A percentile compares a stretch with the other conserved stretches of the same genome.
Conservation (phyloP, 2,888 invertebrate species). For the Prosopocoilus inquinatus region DNA sequence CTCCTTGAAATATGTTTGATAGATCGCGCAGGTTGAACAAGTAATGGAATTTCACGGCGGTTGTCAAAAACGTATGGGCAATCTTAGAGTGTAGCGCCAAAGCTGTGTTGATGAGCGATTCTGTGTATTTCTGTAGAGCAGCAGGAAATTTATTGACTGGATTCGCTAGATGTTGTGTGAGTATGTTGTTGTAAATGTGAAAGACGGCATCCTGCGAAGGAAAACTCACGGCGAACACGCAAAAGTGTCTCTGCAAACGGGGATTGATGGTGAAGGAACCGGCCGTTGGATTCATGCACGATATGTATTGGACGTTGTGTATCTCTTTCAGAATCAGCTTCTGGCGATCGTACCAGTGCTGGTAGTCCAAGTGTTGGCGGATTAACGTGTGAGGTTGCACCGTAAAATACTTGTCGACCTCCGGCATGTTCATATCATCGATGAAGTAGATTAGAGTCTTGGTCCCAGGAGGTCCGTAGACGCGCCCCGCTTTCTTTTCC, state of each 20-base stretch:
- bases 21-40: slow-evolving; percentile 89
- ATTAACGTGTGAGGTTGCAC: slow-evolving; percentile 94
- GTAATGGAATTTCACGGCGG: slow-evolving; percentile 94
- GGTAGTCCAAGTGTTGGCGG: slow-evolving; percentile 89
- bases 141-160: slow-evolving; percentile 66
- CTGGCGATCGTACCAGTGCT: slow-evolving; percentile 91
- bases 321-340: slow-evolving; percentile 88
- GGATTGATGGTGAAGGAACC: slow-evolving; percentile 94
- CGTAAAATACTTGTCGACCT: slow-evolving; percentile 91
- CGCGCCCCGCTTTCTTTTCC: slow-evolving; percentile 93
- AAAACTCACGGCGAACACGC: slow-evolving; percentile 84
- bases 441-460: slow-evolving; percentile 91
- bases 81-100: slow-evolving; percentile 76
- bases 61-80: slow-evolving; percentile 77
- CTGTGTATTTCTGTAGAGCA: slow-evolving; percentile 59
- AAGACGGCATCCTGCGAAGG: slow-evolving; percentile 78
- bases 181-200: slow-evolving; percentile 82
- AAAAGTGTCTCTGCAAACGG: slow-evolving; percentile 83
- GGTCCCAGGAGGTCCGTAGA: slow-evolving; percentile 90
- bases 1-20: slow-evolving; percentile 91
- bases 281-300: slow-evolving; percentile 96
- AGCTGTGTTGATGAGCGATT: slow-evolving; percentile 68
- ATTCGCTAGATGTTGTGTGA: slow-evolving; percentile 70
- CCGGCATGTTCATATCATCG: slow-evolving; percentile 97
- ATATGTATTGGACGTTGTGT: slow-evolving; percentile 89